Evolutionary conservation across 2,113 vertebrate genomes (phyloP).

Genomic region (Elgaria multicarinata): DNA sequence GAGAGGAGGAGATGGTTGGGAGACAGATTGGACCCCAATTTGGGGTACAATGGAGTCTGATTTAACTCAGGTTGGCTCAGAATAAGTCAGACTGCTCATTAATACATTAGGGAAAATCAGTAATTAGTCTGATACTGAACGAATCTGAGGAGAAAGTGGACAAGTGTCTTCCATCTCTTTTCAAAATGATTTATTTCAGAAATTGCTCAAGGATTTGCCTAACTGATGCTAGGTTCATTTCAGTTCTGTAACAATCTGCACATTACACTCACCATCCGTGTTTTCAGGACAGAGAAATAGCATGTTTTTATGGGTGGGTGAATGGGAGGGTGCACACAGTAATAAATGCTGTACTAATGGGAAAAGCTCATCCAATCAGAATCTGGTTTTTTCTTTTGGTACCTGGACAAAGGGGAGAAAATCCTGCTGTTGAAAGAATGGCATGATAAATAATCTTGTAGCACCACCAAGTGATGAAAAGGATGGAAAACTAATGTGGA

Average conservation of each 20-base stretch:
- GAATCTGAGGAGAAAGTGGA: not conserved
- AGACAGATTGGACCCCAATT: not conserved
- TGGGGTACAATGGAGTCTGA: too few relatives aligned
- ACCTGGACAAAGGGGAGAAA: not conserved
- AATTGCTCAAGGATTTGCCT: not conserved
- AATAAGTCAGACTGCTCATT: not conserved
- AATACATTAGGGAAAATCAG: not conserved
- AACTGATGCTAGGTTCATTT: not conserved
- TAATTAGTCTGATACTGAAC: not conserved
- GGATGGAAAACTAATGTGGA: not conserved
- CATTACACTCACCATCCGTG: not conserved
- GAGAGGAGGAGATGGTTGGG: not conserved
- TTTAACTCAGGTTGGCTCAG: not conserved
- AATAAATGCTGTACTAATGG: not conserved
- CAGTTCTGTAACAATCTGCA: not conserved
- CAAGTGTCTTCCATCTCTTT: not conserved
- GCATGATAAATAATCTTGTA: slow-evolving; percentile 12
- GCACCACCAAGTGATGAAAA: slow-evolving; percentile 1
- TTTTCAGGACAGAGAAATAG: not conserved
- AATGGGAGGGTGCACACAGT: not conserved
- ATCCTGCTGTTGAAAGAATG: not conserved
- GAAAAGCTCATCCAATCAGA: not conserved
- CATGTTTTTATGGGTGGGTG: not conserved
- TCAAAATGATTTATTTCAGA: not conserved
- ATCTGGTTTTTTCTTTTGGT: not conserved